These are phyloP conservation scores for Apistogramma diplotaenia DNA, from an alignment of 2,113 vertebrate species.

Conservation along the genomic window DNA sequence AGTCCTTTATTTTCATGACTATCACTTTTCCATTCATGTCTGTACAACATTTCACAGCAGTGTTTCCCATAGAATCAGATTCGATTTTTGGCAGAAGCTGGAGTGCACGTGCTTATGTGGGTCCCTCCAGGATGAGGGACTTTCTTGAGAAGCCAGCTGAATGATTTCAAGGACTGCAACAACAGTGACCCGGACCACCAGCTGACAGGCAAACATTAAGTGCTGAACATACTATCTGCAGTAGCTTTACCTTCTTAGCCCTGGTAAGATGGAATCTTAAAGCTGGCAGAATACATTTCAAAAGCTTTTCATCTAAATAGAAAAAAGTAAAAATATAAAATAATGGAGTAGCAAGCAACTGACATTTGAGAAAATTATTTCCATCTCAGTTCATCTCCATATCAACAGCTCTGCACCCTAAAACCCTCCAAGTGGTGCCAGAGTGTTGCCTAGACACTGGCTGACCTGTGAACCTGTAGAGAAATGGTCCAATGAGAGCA, in stretches of 20 bases:
- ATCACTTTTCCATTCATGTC: not conserved
- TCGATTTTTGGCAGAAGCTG: not conserved
- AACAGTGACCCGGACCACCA: not conserved
- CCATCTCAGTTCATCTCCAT: constrained; percentile 45
- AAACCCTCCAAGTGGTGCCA: constrained; percentile 8
- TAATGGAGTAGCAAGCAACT: not conserved
- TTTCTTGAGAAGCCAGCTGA: not conserved
- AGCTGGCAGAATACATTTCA: not conserved
- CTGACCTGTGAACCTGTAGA: constrained; percentile 29
- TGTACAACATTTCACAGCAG: not conserved
- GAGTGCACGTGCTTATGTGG: not conserved
- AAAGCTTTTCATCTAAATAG: not conserved
- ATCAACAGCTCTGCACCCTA: constrained; percentile 45
- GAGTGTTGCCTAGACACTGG: constrained; percentile 51
- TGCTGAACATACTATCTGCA: not conserved
- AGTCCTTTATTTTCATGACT: not conserved
- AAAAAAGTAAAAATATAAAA: not conserved
- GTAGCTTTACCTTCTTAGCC: not conserved
- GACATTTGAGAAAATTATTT: not conserved
- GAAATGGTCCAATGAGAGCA: constrained; percentile 31
- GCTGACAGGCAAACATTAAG: not conserved
- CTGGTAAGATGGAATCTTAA: not conserved
- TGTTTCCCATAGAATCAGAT: not conserved
- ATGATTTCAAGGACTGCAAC: not conserved
- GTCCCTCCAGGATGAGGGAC: not conserved